Percentiles rank a stretch among this genome's conserved stretches.
These are phyloP conservation scores for Silvanus unidentatus DNA, from an alignment of 2,888 invertebrate genomes.

Conservation along the genomic window DNA sequence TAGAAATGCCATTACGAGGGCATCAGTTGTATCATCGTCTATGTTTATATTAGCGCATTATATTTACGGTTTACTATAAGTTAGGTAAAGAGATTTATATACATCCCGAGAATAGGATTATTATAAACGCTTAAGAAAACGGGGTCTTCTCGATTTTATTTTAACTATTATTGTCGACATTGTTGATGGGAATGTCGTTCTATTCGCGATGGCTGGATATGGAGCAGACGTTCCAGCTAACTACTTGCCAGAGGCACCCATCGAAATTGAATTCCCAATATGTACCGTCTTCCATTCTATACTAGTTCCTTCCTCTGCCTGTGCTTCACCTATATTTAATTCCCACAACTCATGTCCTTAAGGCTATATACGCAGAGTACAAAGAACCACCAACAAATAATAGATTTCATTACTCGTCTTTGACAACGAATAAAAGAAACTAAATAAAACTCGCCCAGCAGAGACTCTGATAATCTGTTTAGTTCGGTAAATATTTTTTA, in stretches of 20 bases:
- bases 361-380: slow-evolving; percentile 19
- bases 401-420: slow-evolving; percentile 19
- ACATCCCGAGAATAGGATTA: too few relatives aligned
- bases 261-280: slow-evolving; percentile 37
- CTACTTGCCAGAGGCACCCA: slow-evolving; percentile 33
- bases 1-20: too few relatives aligned
- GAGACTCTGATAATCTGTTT: slow-evolving; percentile 1
- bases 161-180: slow-evolving; percentile 19
- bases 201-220: slow-evolving; percentile 9
- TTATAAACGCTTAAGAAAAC: too few relatives aligned
- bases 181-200: slow-evolving; percentile 26
- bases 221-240: slow-evolving; percentile 36
- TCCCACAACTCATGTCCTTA: slow-evolving; percentile 27
- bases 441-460: not conserved
- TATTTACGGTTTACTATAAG: too few relatives aligned
- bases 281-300: slow-evolving; percentile 31
- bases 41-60: too few relatives aligned
- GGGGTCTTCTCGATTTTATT: not conserved
- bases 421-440: slow-evolving; percentile 8
- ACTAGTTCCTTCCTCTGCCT: slow-evolving; percentile 26
- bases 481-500: slow-evolving; percentile 6
- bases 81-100: too few relatives aligned
- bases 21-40: too few relatives aligned
- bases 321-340: slow-evolving; percentile 35
- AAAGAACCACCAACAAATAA: slow-evolving; percentile 27